Percentiles rank a stretch among this genome's conserved stretches.
phyloP scores from a whole-genome alignment of 1,140 invertebrate species.

The Orussus abietinus region DNA sequence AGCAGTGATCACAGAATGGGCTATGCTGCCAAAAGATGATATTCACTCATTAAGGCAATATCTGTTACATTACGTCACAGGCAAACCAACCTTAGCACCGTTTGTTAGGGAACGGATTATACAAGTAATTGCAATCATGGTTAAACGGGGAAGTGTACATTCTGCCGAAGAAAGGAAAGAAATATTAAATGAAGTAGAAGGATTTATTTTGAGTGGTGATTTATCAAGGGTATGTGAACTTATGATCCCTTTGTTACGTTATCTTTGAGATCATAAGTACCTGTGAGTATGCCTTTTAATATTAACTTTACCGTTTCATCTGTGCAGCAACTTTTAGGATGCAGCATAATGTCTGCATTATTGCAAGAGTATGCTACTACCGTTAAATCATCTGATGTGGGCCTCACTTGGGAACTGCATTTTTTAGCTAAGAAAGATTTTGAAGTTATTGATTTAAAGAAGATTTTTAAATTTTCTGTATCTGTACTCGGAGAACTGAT shows the following conservation, averaged over 20 bases:
- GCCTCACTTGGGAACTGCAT: slow-evolving; percentile 83
- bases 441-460: slow-evolving; percentile 73
- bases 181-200: slow-evolving; percentile 72
- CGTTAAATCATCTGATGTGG: slow-evolving; percentile 79
- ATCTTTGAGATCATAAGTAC: too few relatives aligned
- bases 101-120: slow-evolving; percentile 67
- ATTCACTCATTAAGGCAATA: slow-evolving; percentile 73
- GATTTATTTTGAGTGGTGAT: slow-evolving; percentile 65
- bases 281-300: too few relatives aligned
- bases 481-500: slow-evolving; percentile 58
- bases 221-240: slow-evolving; percentile 54
- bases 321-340: slow-evolving; percentile 68
- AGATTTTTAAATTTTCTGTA: slow-evolving; percentile 71
- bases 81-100: slow-evolving; percentile 58
- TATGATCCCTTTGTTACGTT: too few relatives aligned
- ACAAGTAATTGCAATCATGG: slow-evolving; percentile 80
- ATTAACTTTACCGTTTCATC: too few relatives aligned
- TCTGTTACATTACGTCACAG: slow-evolving; percentile 72
- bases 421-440: slow-evolving; percentile 79
- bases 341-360: slow-evolving; percentile 74
- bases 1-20: slow-evolving; percentile 81
- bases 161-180: slow-evolving; percentile 63
- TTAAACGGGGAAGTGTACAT: slow-evolving; percentile 76
- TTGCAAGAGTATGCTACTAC: slow-evolving; percentile 86
- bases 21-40: slow-evolving; percentile 61